These are phyloP conservation scores for Drosophila pandora DNA, from an alignment of 1,140 invertebrate genomes.

Conservation along the genomic window DNA sequence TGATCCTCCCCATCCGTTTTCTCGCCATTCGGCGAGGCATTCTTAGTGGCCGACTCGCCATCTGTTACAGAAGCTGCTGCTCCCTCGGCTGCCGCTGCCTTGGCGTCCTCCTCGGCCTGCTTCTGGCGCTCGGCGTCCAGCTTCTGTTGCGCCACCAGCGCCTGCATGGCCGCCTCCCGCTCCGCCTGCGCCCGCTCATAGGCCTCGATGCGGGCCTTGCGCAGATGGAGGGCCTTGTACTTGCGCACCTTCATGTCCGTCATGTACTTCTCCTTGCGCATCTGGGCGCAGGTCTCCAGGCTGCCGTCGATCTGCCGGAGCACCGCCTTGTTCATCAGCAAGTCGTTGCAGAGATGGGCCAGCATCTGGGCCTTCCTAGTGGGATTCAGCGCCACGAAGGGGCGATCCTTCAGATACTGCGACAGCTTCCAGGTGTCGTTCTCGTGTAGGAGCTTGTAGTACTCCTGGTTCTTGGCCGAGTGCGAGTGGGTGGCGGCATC, in stretches of 20 bases:
- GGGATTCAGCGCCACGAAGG: constrained; percentile 93
- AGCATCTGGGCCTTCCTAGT: constrained; percentile 94
- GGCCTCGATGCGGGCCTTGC: constrained; percentile 90
- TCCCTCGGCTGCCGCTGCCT: constrained; percentile 24
- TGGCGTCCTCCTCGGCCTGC: constrained; percentile 48
- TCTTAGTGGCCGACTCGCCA: neutral
- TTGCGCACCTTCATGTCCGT: constrained; percentile 95
- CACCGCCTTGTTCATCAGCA: constrained; percentile 95
- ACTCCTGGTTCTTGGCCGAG: constrained; percentile 89
- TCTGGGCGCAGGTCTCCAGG: constrained; percentile 89
- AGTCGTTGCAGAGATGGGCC: constrained; percentile 96
- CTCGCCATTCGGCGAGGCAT: constrained; percentile 15
- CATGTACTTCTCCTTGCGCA: constrained; percentile 91
- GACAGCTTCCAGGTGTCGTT: constrained; percentile 89
- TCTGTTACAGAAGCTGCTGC: neutral
- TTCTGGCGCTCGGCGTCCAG: constrained; percentile 67
- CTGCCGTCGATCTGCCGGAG: constrained; percentile 91
- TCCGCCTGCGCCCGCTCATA: constrained; percentile 87
- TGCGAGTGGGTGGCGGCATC: constrained; percentile 86
- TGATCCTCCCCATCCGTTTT: constrained; percentile 16
- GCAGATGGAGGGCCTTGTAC: constrained; percentile 89
- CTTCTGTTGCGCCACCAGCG: constrained; percentile 70
- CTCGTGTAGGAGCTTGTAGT: constrained; percentile 90
- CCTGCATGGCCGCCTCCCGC: constrained; percentile 75
- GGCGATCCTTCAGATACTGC: constrained; percentile 90